Percentiles rank a stretch among this genome's conserved stretches.
Conservation (phyloP, 2,797 vertebrate species). For the Leuciscus waleckii region DNA sequence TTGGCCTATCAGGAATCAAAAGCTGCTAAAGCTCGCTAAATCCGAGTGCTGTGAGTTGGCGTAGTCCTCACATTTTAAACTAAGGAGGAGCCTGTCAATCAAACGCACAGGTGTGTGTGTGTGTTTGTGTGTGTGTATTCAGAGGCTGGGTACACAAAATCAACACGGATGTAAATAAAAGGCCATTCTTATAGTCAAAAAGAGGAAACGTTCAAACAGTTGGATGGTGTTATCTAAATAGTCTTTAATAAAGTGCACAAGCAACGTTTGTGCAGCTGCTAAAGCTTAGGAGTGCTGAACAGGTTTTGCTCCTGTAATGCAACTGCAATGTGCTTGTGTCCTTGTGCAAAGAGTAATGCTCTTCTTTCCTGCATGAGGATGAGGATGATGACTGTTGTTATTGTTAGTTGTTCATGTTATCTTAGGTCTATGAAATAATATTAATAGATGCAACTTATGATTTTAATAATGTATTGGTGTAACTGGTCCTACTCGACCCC, state of each 20-base stretch:
- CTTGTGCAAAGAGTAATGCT: not conserved
- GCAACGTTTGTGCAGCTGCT: conserved; percentile 83
- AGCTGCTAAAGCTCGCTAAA: conserved; percentile 45
- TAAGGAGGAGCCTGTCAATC: conserved; percentile 47
- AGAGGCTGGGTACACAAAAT: conserved; percentile 32
- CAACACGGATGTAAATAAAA: conserved; percentile 66
- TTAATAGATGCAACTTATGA: not conserved
- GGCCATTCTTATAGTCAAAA: conserved; percentile 65
- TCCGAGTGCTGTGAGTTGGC: conserved; percentile 28
- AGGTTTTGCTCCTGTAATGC: conserved; percentile 27
- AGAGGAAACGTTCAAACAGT: conserved; percentile 65
- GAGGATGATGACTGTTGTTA: not conserved
- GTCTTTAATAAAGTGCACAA: conserved; percentile 71
- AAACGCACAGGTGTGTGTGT: conserved; percentile 66
- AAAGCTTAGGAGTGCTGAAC: conserved; percentile 10
- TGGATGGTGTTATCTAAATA: conserved; percentile 77
- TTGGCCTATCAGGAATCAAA: conserved; percentile 37
- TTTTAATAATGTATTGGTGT: not conserved
- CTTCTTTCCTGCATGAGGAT: not conserved
- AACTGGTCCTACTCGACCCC: no score
- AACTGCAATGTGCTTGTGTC: not conserved
- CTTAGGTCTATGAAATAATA: not conserved
- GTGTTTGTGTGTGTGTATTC: conserved; percentile 37
- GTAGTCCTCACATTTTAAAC: conserved; percentile 28
- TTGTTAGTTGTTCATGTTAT: not conserved